Percentiles rank a stretch among this genome's conserved stretches.
phyloP scores from a whole-genome alignment of 1,140 invertebrate species.

The Holotrichia oblita region DNA sequence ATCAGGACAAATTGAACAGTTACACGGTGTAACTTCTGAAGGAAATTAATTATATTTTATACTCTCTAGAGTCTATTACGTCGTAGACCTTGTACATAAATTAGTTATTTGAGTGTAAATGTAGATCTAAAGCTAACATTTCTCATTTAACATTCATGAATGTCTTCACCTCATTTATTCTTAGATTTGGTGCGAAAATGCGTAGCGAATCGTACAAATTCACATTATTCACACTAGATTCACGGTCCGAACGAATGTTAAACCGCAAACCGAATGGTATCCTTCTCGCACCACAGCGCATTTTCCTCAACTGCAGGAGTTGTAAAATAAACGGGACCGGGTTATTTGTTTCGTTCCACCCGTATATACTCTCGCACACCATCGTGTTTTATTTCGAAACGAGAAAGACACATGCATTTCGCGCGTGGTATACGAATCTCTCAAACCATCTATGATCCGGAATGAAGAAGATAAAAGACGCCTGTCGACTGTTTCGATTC shows the following conservation, averaged over 20 bases:
- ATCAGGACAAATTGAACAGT: no score
- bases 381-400: no score
- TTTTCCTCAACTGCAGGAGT: neutral
- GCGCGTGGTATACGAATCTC: neutral
- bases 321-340: neutral
- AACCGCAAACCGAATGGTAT: neutral
- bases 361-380: neutral
- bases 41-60: no score
- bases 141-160: neutral
- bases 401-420: neutral
- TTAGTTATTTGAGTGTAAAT: no score
- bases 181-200: slow-evolving; percentile 5
- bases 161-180: neutral
- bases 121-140: neutral
- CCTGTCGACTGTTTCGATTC: slow-evolving; percentile 22
- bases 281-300: neutral
- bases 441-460: neutral
- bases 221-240: neutral
- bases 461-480: slow-evolving; percentile 26
- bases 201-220: slow-evolving; percentile 20
- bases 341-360: slow-evolving; percentile 6
- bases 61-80: no score
- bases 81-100: no score
- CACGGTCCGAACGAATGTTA: slow-evolving; percentile 1
- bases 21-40: no score